Conservation (phyloP, 1,140 invertebrate species). For the Dinoponera quadriceps region DNA sequence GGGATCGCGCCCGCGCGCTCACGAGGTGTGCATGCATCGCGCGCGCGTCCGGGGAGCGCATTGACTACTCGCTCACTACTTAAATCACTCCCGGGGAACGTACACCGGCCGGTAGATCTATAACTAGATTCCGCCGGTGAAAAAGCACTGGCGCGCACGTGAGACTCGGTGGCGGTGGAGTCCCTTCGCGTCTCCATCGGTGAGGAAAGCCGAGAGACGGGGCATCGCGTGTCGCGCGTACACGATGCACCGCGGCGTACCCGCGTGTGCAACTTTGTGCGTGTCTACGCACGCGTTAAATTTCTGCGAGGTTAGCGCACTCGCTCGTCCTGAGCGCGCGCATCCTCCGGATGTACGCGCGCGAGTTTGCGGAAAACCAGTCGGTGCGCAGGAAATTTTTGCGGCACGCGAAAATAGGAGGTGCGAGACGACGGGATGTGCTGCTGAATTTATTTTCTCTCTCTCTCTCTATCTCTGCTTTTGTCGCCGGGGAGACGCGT, state of each 20-base stretch:
- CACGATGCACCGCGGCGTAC: background rate
- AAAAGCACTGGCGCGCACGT: slow-evolving; percentile 52
- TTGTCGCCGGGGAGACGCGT: too few relatives aligned
- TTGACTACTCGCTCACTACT: slow-evolving; percentile 78
- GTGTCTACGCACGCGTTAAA: slow-evolving; percentile 1
- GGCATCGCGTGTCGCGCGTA: background rate
- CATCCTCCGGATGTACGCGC: background rate
- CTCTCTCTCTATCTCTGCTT: too few relatives aligned
- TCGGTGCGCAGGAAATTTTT: slow-evolving; percentile 33
- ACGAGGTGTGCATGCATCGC: slow-evolving; percentile 26
- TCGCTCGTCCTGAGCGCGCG: too few relatives aligned
- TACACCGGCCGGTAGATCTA: slow-evolving; percentile 63
- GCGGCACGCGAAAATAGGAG: background rate
- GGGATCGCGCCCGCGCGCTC: background rate
- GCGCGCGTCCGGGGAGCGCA: slow-evolving; percentile 46
- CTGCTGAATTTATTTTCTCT: too few relatives aligned
- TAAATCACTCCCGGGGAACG: slow-evolving; percentile 80
- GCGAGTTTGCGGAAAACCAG: slow-evolving; percentile 32
- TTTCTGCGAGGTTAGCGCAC: slow-evolving; percentile 28
- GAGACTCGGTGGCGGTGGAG: slow-evolving; percentile 29
- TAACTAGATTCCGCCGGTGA: slow-evolving; percentile 26
- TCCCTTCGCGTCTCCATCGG: background rate
- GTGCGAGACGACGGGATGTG: too few relatives aligned
- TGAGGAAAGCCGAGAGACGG: background rate
- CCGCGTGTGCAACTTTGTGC: background rate